A percentile compares a stretch with the other conserved stretches of the same genome.
These are phyloP conservation scores for Kryptopterus vitreolus DNA, from an alignment of 2,797 vertebrate species.

Conservation along the genomic window DNA sequence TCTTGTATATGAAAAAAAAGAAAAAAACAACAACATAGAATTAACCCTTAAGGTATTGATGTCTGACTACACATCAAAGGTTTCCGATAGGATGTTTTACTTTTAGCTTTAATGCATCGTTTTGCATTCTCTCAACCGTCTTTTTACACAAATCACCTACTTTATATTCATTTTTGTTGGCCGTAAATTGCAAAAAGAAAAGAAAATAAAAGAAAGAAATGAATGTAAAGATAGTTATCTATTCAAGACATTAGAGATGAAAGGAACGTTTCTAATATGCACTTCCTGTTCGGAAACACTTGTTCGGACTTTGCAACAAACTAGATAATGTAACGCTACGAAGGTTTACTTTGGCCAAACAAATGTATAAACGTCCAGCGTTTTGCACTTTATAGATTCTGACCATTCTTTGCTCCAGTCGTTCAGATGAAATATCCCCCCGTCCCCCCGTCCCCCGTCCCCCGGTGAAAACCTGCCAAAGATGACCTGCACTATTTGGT, in stretches of 20 bases:
- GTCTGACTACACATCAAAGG: not conserved
- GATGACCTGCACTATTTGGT: no score
- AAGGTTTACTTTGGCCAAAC: no score
- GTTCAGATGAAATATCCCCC: no score
- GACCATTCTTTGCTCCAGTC: no score
- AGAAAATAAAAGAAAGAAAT: not conserved
- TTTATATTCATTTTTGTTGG: not conserved
- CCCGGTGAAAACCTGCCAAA: no score
- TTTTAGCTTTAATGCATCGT: not conserved
- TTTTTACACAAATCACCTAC: conserved; percentile 3
- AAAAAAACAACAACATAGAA: not conserved
- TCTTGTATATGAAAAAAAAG: not conserved
- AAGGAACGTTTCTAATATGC: not conserved
- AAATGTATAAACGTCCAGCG: no score
- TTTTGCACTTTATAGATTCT: no score
- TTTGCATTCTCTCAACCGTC: not conserved
- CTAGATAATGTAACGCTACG: no score
- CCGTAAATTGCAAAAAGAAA: not conserved
- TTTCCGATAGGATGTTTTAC: not conserved
- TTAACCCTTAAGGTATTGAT: not conserved
- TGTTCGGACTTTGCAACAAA: no score
- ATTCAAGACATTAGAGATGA: not conserved
- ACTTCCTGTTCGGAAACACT: no score
- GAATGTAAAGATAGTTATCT: not conserved
- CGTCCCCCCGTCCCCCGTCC: no score